Conservation (phyloP, 2,113 vertebrate species). For the Eonycteris spelaea region DNA sequence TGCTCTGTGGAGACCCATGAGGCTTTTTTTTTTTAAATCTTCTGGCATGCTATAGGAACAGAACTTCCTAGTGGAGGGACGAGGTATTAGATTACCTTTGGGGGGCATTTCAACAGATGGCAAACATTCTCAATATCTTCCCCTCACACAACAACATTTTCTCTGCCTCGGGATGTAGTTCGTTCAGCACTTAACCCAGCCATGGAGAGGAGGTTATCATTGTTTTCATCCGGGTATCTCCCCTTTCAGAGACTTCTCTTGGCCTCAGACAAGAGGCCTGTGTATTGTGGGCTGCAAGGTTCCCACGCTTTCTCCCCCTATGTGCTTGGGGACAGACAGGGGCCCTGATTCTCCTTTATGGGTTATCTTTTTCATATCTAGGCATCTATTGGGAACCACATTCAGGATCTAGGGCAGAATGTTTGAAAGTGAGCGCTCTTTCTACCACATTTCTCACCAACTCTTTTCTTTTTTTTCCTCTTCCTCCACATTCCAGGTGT, state of each 20-base stretch:
- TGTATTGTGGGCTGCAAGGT: fast-evolving
- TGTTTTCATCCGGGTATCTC: not conserved
- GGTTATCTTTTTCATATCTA: not conserved
- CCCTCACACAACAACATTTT: not conserved
- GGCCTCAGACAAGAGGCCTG: not conserved
- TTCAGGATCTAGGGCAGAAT: not conserved
- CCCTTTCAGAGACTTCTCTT: not conserved
- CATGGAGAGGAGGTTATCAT: fast-evolving
- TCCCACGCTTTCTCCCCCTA: fast-evolving
- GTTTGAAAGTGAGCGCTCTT: fast-evolving
- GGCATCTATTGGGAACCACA: not conserved
- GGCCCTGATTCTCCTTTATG: not conserved
- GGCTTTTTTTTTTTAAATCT: not conserved
- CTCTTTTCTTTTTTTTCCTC: no score
- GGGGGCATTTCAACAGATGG: not conserved
- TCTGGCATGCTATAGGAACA: not conserved
- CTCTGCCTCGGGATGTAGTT: not conserved
- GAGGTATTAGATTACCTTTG: not conserved
- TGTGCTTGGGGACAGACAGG: not conserved
- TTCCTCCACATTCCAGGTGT: slow-evolving; percentile 85
- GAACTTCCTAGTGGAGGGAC: not conserved
- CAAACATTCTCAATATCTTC: not conserved
- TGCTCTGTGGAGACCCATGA: not conserved
- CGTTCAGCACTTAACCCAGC: not conserved
- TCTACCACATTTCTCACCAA: not conserved